A percentile compares a stretch with the other conserved stretches of the same genome.
Evolutionary conservation across 1,140 invertebrate species (phyloP).

Genomic region (Carcinoscorpius rotundicauda): DNA sequence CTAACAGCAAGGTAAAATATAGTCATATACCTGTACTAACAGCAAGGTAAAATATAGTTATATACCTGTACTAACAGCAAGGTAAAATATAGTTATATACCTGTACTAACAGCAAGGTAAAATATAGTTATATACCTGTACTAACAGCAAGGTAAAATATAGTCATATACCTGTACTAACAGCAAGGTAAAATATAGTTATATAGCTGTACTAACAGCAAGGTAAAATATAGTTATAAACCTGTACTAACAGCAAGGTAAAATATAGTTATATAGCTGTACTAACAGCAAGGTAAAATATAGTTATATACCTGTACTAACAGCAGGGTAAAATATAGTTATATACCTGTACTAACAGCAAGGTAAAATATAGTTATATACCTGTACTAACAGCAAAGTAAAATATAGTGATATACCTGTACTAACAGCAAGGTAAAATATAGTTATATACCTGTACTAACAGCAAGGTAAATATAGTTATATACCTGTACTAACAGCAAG

Average conservation of each 20-base stretch:
- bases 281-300: conserved; percentile 32
- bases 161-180: conserved; percentile 16
- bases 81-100: conserved; percentile 24
- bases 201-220: conserved; percentile 26
- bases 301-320: conserved; percentile 17
- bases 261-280: conserved; percentile 5
- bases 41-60: conserved; percentile 29
- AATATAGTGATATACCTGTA: conserved; percentile 4
- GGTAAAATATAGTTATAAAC: conserved; percentile 24
- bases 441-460: conserved; percentile 17
- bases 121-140: conserved; percentile 5
- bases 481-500: conserved; percentile 27
- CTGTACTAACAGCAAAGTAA: conserved; percentile 31
- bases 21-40: conserved; percentile 16
- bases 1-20: conserved; percentile 32
- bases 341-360: conserved; percentile 26
- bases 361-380: conserved; percentile 24
- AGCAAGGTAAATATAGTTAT: conserved; percentile 29
- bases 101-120: conserved; percentile 31
- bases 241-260: conserved; percentile 31
- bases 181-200: conserved; percentile 29
- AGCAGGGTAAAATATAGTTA: conserved; percentile 29
- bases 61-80: conserved; percentile 26
- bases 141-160: conserved; percentile 32
- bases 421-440: conserved; percentile 32